Evolutionary conservation across 2,888 invertebrate species (phyloP).

Genomic region (Drosophila flavopinicola): DNA sequence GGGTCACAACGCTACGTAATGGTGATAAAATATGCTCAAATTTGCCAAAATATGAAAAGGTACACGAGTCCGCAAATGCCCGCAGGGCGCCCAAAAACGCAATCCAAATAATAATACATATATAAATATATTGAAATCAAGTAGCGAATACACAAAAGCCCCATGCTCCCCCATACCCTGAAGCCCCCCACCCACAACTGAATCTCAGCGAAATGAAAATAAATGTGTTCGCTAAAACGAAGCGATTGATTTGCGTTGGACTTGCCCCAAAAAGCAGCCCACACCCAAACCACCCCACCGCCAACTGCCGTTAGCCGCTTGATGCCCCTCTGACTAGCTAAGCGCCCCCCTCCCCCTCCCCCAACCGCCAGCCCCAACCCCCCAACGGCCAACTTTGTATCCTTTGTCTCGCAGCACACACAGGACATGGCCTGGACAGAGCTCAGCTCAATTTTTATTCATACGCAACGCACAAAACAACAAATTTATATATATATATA

Average conservation of each 20-base stretch:
- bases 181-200: slow-evolving; percentile 1
- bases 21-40: slow-evolving; percentile 82
- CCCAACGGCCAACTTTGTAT: too few species aligned
- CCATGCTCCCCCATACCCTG: not conserved
- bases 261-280: slow-evolving; percentile 10
- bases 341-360: not conserved
- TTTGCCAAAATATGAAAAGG: slow-evolving; percentile 79
- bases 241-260: slow-evolving; percentile 82
- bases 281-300: not conserved
- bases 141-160: slow-evolving; percentile 39
- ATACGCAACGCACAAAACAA: slow-evolving; percentile 45
- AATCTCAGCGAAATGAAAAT: slow-evolving; percentile 82
- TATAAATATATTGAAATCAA: slow-evolving; percentile 65
- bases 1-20: slow-evolving; percentile 73
- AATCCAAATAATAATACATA: slow-evolving; percentile 61
- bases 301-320: not conserved
- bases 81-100: slow-evolving; percentile 37
- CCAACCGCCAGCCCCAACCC: too few species aligned
- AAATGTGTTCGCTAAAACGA: slow-evolving; percentile 82
- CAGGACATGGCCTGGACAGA: slow-evolving; percentile 9
- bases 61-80: slow-evolving; percentile 58
- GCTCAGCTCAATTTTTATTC: slow-evolving; percentile 54
- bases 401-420: not conserved
- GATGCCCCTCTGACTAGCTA: not conserved
- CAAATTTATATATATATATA: too few species aligned